Evolutionary conservation across 2,888 invertebrate genomes (phyloP), one percentile per base, ranked within the genome.

Genomic region (Hesperia comma): DNA sequence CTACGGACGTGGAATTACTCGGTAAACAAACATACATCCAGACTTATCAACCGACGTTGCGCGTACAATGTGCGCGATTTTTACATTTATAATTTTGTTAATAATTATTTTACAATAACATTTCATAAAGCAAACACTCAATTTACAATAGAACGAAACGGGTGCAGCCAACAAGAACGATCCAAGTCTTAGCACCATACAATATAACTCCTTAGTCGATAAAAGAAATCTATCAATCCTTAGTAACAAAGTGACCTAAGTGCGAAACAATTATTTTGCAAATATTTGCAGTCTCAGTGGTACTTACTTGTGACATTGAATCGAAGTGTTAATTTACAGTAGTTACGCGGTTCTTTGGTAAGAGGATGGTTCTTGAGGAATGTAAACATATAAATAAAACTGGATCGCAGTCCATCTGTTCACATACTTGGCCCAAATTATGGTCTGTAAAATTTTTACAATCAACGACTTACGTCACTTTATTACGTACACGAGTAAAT

Each of bases 141-240:
- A 49, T 51, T 15, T 58, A 58, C 37, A 58, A 33, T 19, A 51
- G 32, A 41, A 57, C 17, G 49, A 49, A 60, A 49, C 46, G 33
- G 49, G 60, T 49, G 37, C 37, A 10, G 40, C 57, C n/a, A 41
- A 32, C 49, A 49, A 61, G 26, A 63, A 66, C 49, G 10, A 69
- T 67, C 21, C 61, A 61, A 3, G 46, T 61, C 32, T 17, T 77
- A 79, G 77, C 77, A 79, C 77, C 77, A 75, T 72, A 72, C 68
- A 46, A 17, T 69, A 71, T 72, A 75, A 74, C 73, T 73, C 71
- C 72, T 74, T 70, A 69, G 49, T 64, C 8, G 8, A 57, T 49
- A 63, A 66, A 69, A 62, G 37, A 14, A 69, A 57, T 66, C 53
- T 40, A 15, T 40, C 12, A 5, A 56, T 21, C 6, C 21, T 41